These are phyloP conservation scores for Amblyornis subalaris DNA, from an alignment of 2,113 vertebrate species.

Conservation along the genomic window DNA sequence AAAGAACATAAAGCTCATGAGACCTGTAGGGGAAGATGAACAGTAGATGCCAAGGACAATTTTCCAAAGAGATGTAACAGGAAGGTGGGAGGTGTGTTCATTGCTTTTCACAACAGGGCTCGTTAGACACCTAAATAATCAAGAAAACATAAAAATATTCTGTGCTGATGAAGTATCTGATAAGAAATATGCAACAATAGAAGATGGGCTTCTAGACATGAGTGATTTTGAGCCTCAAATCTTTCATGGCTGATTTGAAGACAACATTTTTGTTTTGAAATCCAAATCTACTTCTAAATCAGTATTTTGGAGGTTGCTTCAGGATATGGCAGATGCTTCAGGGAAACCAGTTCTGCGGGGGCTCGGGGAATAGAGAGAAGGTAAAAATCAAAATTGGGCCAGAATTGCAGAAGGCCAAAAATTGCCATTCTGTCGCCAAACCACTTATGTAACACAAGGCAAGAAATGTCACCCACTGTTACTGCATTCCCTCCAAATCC, in stretches of 20 bases:
- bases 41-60: background rate
- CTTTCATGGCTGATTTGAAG: background rate
- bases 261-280: background rate
- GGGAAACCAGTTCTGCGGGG: background rate
- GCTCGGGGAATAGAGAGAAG: background rate
- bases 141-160: background rate
- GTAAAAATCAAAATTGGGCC: background rate
- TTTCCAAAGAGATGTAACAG: background rate
- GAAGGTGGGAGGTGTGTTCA: background rate
- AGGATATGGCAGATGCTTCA: background rate
- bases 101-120: background rate
- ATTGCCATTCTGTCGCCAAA: background rate
- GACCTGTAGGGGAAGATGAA: background rate
- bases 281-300: background rate
- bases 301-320: background rate
- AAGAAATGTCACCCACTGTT: background rate
- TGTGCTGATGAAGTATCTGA: background rate
- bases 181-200: background rate
- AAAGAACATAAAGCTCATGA: background rate
- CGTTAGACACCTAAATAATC: background rate
- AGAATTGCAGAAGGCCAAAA: background rate
- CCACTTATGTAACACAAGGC: background rate
- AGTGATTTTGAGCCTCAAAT: background rate
- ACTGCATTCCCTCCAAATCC: background rate
- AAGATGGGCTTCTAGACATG: background rate